Percentiles rank a stretch among this genome's conserved stretches.
Conservation (phyloP, 2,113 vertebrate genomes). For the Oplegnathus fasciatus region DNA sequence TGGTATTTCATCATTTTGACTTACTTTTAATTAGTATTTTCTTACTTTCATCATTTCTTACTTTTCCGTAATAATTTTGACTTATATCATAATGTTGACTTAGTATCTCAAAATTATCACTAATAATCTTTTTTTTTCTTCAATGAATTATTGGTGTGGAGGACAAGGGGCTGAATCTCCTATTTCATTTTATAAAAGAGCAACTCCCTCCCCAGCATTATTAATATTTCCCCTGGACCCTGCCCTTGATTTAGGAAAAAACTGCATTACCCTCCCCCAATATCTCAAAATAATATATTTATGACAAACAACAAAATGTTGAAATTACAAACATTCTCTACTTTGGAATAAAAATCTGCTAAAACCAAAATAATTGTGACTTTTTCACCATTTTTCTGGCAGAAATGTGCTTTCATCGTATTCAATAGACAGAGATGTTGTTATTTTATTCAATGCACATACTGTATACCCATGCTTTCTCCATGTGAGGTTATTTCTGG, state of each 20-base stretch:
- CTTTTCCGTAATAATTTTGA: not conserved
- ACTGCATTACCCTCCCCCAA: not conserved
- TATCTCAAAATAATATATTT: not conserved
- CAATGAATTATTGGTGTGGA: too few species aligned
- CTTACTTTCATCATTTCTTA: not conserved
- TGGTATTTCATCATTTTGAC: not conserved
- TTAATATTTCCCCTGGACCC: not conserved
- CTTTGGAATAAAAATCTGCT: not conserved
- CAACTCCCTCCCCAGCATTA: not conserved
- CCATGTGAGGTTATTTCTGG: not conserved
- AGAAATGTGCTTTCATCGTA: not conserved
- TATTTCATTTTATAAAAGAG: not conserved
- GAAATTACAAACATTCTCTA: not conserved
- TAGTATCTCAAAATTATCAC: not conserved
- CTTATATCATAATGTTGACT: not conserved
- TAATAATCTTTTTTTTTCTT: too few species aligned
- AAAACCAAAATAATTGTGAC: not conserved
- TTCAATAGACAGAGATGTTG: not conserved
- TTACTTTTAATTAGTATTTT: not conserved
- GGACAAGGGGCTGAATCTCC: not conserved
- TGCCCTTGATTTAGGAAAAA: not conserved
- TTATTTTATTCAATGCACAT: not conserved
- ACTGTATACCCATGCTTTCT: not conserved
- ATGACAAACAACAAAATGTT: not conserved
- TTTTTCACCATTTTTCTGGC: too few species aligned